A percentile compares a stretch with the other conserved stretches of the same genome.
phyloP scores from a whole-genome alignment of 2,113 vertebrate genomes.

The Pseudorhombus dupliciocellatus region DNA sequence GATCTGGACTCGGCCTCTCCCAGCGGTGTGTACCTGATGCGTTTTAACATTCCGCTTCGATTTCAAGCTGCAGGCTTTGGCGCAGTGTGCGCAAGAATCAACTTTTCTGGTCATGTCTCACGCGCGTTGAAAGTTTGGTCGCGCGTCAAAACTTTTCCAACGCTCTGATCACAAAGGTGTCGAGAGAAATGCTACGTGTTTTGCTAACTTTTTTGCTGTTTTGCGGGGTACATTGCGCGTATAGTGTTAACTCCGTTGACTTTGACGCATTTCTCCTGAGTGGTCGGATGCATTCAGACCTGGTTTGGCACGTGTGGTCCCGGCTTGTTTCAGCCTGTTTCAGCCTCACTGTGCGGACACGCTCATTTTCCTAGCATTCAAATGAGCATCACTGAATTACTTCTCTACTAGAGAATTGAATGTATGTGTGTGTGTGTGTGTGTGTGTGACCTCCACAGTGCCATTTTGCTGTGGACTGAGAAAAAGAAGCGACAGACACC shows the following conservation, averaged over 20 bases:
- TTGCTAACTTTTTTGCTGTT: background rate
- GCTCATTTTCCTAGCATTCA: background rate
- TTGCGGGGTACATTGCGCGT: background rate
- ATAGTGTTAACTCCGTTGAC: background rate
- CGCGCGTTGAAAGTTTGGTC: background rate
- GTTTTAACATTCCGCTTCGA: background rate
- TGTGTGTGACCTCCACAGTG: slow-evolving; percentile 34
- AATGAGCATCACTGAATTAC: slow-evolving; percentile 4
- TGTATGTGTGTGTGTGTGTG: slow-evolving; percentile 41
- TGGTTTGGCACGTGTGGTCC: slow-evolving; percentile 12
- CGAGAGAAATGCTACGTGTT: background rate
- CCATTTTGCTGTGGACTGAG: slow-evolving; percentile 33
- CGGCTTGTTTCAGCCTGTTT: slow-evolving; percentile 6
- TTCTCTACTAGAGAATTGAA: slow-evolving; percentile 12
- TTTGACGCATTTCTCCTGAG: background rate
- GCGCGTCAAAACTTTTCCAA: background rate
- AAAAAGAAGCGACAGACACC: slow-evolving; percentile 42
- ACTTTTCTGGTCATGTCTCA: background rate
- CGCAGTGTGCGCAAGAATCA: background rate
- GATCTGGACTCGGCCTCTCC: background rate
- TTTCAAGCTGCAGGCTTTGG: fast-evolving
- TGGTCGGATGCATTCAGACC: background rate
- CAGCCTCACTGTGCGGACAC: slow-evolving; percentile 3
- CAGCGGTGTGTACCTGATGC: slow-evolving; percentile 31
- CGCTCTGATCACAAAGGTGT: background rate